These are phyloP conservation scores for Pipistrellus pygmaeus DNA, from an alignment of 2,797 vertebrate genomes.

Conservation along the genomic window DNA sequence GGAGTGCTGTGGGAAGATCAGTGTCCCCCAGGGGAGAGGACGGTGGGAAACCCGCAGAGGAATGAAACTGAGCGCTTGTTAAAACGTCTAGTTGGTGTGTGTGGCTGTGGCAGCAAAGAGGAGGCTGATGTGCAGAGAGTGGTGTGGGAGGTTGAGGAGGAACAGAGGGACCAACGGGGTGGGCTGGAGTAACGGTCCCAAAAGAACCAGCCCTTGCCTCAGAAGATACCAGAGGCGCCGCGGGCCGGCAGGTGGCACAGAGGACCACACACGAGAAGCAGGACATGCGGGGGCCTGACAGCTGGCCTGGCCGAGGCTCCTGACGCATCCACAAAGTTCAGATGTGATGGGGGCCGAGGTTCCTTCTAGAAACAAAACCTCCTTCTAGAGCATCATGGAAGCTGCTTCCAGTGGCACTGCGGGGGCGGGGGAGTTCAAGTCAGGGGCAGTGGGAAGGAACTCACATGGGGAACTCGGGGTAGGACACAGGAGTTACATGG, in stretches of 20 bases:
- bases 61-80: not conserved
- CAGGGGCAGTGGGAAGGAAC: not conserved
- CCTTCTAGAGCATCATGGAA: not conserved
- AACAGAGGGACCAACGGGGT: not conserved
- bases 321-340: not conserved
- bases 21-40: not conserved
- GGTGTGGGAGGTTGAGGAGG: not conserved
- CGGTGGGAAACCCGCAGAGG: not conserved
- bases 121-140: not conserved
- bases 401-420: not conserved
- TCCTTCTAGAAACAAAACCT: not conserved
- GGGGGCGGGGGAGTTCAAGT: not conserved
- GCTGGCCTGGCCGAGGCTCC: too few relatives aligned
- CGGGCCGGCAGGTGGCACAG: not conserved
- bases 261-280: not conserved
- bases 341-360: rapidly evolving
- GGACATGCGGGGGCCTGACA: not conserved
- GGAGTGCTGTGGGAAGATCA: not conserved
- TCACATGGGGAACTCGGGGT: not conserved
- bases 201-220: not conserved
- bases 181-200: not conserved
- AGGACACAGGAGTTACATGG: not conserved
- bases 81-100: not conserved
- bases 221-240: not conserved
- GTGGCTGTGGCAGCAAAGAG: not conserved